Conservation (phyloP, 1,140 invertebrate species). For the Tyrophagus putrescentiae region DNA sequence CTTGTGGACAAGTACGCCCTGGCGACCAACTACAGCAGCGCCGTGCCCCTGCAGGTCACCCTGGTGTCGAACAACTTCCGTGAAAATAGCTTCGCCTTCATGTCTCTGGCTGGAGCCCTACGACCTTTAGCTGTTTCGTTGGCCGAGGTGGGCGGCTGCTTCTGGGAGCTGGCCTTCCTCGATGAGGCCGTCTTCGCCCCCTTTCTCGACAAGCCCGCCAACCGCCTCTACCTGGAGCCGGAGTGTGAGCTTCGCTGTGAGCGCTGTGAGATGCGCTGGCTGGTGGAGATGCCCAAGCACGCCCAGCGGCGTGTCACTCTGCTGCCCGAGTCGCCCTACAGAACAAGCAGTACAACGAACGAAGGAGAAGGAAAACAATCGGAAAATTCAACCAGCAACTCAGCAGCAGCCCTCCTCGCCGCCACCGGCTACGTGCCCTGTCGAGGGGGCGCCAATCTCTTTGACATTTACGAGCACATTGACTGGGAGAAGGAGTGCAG, state of each 20-base stretch:
- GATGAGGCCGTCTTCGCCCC: slow-evolving; percentile 16
- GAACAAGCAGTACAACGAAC: background rate
- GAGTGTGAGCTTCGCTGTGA: slow-evolving; percentile 13
- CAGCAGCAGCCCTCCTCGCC: too few relatives aligned
- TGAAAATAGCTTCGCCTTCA: slow-evolving; percentile 11
- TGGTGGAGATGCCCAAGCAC: slow-evolving; percentile 9
- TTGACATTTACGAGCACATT: slow-evolving; percentile 1
- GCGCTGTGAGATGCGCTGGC: slow-evolving; percentile 10
- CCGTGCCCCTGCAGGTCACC: background rate
- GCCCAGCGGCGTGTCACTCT: background rate
- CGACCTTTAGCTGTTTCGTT: slow-evolving; percentile 8
- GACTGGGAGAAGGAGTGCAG: slow-evolving; percentile 8
- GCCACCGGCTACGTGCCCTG: slow-evolving; percentile 10
- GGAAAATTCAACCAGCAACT: too few relatives aligned
- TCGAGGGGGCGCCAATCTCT: background rate
- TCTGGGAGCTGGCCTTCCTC: background rate
- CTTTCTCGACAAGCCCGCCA: slow-evolving; percentile 8
- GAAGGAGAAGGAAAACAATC: background rate
- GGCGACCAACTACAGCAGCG: background rate
- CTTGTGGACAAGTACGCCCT: slow-evolving; percentile 13
- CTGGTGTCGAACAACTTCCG: slow-evolving; percentile 7
- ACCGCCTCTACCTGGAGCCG: slow-evolving; percentile 14
- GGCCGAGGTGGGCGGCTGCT: slow-evolving; percentile 13
- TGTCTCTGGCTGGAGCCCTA: slow-evolving; percentile 2
- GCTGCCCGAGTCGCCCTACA: background rate